These are phyloP conservation scores for Prionace glauca DNA, from an alignment of 2,797 vertebrate genomes.

Conservation along the genomic window DNA sequence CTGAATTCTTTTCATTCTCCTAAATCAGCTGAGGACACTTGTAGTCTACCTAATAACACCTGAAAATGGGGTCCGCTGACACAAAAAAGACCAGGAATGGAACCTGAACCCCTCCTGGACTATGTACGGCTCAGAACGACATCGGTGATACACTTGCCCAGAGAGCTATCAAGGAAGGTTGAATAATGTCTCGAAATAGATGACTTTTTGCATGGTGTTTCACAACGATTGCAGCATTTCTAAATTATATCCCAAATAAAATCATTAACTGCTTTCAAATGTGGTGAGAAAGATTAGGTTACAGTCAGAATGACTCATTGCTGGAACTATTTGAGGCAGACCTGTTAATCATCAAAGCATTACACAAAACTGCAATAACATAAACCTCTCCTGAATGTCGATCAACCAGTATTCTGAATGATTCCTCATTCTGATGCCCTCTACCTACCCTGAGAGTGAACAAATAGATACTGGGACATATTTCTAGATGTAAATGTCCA, in stretches of 20 bases:
- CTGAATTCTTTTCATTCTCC: background rate
- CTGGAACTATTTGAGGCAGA: background rate
- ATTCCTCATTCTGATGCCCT: background rate
- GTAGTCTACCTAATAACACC: background rate
- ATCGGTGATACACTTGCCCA: background rate
- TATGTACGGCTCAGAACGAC: background rate
- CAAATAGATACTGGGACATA: background rate
- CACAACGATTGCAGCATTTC: background rate
- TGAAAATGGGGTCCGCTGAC: background rate
- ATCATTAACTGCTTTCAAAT: constrained; percentile 21
- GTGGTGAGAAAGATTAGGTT: background rate
- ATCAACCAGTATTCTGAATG: constrained; percentile 1
- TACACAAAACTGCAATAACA: background rate
- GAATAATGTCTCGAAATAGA: background rate
- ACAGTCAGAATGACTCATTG: constrained; percentile 8
- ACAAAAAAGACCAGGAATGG: background rate
- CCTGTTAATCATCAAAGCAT: constrained; percentile 5
- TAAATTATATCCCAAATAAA: background rate
- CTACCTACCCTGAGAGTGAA: no score
- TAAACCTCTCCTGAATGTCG: constrained; percentile 32
- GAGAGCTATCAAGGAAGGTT: no score
- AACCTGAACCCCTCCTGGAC: background rate
- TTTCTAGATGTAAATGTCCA: background rate
- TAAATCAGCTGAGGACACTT: background rate
- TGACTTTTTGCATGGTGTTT: background rate